Conservation (phyloP, 23 tunicate genomes). For the Aplidium turbinatum region DNA sequence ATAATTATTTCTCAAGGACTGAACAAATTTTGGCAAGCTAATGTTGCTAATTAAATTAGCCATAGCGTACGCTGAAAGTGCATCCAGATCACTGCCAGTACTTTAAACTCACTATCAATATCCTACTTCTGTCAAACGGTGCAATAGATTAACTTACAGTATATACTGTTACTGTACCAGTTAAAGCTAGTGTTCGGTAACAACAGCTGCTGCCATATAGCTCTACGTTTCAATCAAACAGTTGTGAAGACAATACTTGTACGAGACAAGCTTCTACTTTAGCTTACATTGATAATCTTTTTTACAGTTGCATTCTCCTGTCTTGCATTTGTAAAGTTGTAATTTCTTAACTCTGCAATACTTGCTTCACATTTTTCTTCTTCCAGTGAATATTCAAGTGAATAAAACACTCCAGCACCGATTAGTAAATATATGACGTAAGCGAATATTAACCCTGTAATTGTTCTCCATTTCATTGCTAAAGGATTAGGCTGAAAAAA, state of each 20-base stretch:
- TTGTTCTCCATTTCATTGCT: constrained; percentile 28
- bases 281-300: neutral
- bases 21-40: no score
- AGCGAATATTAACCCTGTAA: constrained; percentile 21
- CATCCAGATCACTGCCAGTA: no score
- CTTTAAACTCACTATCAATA: no score
- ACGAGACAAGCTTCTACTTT: neutral
- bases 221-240: neutral
- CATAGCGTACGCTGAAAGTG: no score
- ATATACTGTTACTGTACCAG: neutral
- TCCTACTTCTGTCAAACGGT: no score
- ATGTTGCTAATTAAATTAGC: no score
- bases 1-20: no score
- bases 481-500: neutral
- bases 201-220: neutral
- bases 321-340: neutral
- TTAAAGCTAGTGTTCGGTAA: neutral
- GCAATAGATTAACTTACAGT: neutral
- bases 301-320: constrained; percentile 7
- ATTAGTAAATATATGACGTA: constrained; percentile 60
- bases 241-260: neutral
- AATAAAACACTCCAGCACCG: constrained; percentile 65
- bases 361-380: constrained; percentile 35
- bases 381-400: constrained; percentile 53
- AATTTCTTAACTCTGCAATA: constrained; percentile 10